Percentiles rank a stretch among this genome's conserved stretches.
Conservation (phyloP, 2,113 vertebrate species). For the Xiphophorus hellerii region DNA sequence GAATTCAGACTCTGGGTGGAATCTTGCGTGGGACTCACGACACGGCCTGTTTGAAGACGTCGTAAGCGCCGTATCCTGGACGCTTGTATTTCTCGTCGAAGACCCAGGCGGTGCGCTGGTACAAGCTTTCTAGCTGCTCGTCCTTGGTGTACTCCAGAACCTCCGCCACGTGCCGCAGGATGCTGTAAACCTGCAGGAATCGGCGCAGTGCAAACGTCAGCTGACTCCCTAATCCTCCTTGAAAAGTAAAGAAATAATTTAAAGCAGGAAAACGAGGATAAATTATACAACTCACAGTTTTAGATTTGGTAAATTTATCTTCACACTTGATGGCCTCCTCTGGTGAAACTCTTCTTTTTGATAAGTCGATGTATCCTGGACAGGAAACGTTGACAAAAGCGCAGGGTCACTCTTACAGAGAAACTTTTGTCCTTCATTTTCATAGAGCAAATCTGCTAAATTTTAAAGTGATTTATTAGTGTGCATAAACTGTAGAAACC, state of each 20-base stretch:
- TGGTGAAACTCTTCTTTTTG: constrained; percentile 98
- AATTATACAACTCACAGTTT: constrained; percentile 87
- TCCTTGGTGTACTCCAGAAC: constrained; percentile 97
- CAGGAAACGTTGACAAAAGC: neutral
- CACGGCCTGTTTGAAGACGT: constrained; percentile 97
- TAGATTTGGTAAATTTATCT: constrained; percentile 99
- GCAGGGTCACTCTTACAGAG: neutral
- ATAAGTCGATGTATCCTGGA: constrained; percentile 96
- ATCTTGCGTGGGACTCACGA: constrained; percentile 79
- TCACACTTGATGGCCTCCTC: constrained; percentile 99
- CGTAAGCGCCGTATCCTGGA: constrained; percentile 96
- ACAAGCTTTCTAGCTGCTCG: constrained; percentile 95
- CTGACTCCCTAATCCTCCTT: neutral
- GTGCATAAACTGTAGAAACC: neutral
- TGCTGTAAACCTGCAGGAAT: constrained; percentile 91
- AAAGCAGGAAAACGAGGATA: neutral
- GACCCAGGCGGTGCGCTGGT: constrained; percentile 97
- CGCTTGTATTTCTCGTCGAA: constrained; percentile 98
- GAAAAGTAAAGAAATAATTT: no score
- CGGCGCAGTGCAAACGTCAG: neutral
- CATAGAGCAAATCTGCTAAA: neutral
- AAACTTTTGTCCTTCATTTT: neutral
- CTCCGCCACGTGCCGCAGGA: constrained; percentile 96
- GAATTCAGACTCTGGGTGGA: neutral
- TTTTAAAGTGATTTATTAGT: neutral